Base-by-base conservation (phyloP, 2,888 invertebrate genomes). In the Lathronympha strigana region DNA sequence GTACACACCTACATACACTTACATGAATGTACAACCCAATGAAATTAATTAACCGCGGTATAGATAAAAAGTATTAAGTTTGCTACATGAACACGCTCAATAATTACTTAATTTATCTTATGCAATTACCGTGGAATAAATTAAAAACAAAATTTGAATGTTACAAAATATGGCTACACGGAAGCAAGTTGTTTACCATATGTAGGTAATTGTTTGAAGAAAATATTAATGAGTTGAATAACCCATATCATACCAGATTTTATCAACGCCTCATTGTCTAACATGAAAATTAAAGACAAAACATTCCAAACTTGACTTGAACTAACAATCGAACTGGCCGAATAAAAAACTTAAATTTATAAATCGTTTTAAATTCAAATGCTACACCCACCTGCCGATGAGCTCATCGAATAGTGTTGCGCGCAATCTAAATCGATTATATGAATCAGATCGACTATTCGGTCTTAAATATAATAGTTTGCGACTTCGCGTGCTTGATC, bases 401-500 rank as follows among this genome's bases (percentile, higher is more conserved):
- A 82, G 77, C 78, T 84, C 80, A 80, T 75, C 73, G 73, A 73
- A 78, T 78, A 80, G 81, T 79, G 82, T 70, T 80, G 81, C 72
- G 72, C 77, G 69, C 74, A 74, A 80, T 78, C 76, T 72, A 69
- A 78, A 78, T 80, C 77, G 72, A 75, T 75, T 77, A 78, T 77
- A 79, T 81, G 76, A 80, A 82, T 84, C 79, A 71, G 28, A 55
- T 45, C 67, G 63, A 55, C 66, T 66, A 69, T 69, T 61, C 50
- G 71, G 72, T 75, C 77, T 75, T 74, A 72, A 66, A 66, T 66
- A 68, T 71, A 77, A 79, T 76, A 72, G 78, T 76, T 80, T 68
- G 80, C 78, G 75, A 77, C 73, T 72, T 89, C 77, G 90, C 90
- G 90, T 90, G 90, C 78, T 81, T 77, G 84, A 84, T 78, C 78